Conservation (phyloP, 2,888 invertebrate genomes). For the Phalera bucephala region DNA sequence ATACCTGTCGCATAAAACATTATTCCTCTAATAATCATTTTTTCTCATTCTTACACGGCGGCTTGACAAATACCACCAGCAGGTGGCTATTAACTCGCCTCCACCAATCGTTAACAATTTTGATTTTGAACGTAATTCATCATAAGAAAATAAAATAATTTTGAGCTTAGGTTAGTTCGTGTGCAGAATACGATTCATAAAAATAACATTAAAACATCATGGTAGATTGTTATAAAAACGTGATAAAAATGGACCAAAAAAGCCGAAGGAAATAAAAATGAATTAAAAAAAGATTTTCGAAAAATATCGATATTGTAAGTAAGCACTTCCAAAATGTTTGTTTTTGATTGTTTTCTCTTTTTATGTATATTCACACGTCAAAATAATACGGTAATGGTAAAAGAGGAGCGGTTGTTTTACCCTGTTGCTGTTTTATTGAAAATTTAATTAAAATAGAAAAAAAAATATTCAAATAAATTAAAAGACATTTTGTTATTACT, state of each 20-base stretch:
- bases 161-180: no score
- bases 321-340: constrained; percentile 68
- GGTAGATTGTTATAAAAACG: constrained; percentile 31
- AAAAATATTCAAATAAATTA: neutral
- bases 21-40: no score
- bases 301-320: constrained; percentile 56
- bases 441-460: constrained; percentile 11
- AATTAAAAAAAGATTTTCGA: constrained; percentile 44
- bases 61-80: no score
- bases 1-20: no score
- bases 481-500: no score
- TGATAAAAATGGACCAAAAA: constrained; percentile 44
- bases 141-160: no score
- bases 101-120: no score
- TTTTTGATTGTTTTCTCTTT: no score
- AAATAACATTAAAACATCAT: constrained; percentile 13
- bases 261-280: constrained; percentile 39
- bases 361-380: constrained; percentile 20
- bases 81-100: no score
- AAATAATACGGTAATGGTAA: constrained; percentile 29
- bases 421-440: constrained; percentile 36
- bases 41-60: no score
- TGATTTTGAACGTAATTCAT: no score
- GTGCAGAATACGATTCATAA: no score
- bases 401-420: constrained; percentile 40